Evolutionary conservation across 2,888 invertebrate species (phyloP), one percentile per base, ranked within the genome.

Genomic region (Tetheella fluctuosa): DNA sequence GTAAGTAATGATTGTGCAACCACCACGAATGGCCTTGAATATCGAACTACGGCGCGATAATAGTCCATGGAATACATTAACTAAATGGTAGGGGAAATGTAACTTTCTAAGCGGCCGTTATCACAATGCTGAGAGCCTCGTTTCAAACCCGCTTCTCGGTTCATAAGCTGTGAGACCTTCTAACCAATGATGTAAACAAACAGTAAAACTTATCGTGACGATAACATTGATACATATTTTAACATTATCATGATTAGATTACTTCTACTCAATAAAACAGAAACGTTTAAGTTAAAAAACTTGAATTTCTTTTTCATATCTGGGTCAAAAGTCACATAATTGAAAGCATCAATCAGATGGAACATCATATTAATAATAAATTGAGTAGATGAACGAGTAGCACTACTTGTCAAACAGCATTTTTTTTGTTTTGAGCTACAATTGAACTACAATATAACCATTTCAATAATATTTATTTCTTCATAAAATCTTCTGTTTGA

Each of bases 101-200:
- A 81, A 85, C 89, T 90, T 89, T 89, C 90, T 88, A 88, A 81
- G 77, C 70, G 66, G 64, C 66, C 64, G 72, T 77, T 79, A 82
- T 78, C 78, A 80, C 59, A 60, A 62, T 63, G 61, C 23, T 20
- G 54, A 25, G 54, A 30, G 60, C 59, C 66, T 68, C 68, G 68
- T 71, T 71, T 66, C 66, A 68, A 74, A 79, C 73, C n/a, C 72
- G 75, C 75, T 77, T 77, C 77, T 77, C 77, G 73, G 76, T 76
- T 73, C 71, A 74, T 67, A 72, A 67, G 64, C 57, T 62, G 60
- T 59, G 59, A 65, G 55, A 55, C 37, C 54, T 55, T 60, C 55
- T 62, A 61, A 63, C 59, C 62, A 39, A 23, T 59, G 61, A 61
- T 59, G 57, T 62, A 61, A 52, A 57, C 54, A 48, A 57, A 57